Percentiles rank a stretch among this genome's conserved stretches.
phyloP scores from a whole-genome alignment of 2,888 invertebrate species.

The Sisyra terminalis region DNA sequence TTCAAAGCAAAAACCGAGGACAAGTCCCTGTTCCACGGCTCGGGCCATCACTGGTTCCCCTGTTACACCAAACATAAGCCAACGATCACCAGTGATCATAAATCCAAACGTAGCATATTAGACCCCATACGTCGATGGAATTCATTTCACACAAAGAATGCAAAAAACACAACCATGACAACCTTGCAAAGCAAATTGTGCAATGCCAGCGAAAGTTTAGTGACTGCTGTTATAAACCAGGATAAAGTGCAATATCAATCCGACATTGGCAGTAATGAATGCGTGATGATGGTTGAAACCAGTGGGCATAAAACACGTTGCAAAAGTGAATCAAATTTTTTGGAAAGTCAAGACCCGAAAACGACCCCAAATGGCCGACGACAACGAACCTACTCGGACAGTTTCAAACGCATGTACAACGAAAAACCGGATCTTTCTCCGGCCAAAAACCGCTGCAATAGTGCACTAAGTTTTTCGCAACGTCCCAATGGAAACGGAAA shows the following conservation, averaged over 20 bases:
- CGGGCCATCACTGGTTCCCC: background rate
- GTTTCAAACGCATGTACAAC: background rate
- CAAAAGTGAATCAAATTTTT: conserved; percentile 4
- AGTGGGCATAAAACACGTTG: conserved; percentile 1
- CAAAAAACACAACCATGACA: conserved; percentile 10
- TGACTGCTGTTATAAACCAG: conserved; percentile 1
- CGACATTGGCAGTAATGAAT: too few species aligned
- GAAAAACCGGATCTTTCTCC: background rate
- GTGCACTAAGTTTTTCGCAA: conserved; percentile 3
- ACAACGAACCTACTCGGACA: too few species aligned
- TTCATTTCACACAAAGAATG: conserved; percentile 14
- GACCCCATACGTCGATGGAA: conserved; percentile 13
- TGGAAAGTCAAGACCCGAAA: too few species aligned
- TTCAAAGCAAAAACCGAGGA: background rate
- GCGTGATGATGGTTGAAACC: background rate
- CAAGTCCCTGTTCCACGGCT: background rate
- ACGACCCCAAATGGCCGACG: too few species aligned
- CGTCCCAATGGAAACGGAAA: background rate
- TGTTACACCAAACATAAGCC: conserved; percentile 2
- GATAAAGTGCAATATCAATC: background rate
- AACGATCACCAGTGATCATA: conserved; percentile 1
- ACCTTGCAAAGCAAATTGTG: conserved; percentile 5
- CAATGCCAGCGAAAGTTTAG: conserved; percentile 5
- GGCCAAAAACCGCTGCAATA: conserved; percentile 3
- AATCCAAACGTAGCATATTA: conserved; percentile 4